These are phyloP conservation scores for Agrilus mali DNA, from an alignment of 2,888 invertebrate species.

Conservation along the genomic window DNA sequence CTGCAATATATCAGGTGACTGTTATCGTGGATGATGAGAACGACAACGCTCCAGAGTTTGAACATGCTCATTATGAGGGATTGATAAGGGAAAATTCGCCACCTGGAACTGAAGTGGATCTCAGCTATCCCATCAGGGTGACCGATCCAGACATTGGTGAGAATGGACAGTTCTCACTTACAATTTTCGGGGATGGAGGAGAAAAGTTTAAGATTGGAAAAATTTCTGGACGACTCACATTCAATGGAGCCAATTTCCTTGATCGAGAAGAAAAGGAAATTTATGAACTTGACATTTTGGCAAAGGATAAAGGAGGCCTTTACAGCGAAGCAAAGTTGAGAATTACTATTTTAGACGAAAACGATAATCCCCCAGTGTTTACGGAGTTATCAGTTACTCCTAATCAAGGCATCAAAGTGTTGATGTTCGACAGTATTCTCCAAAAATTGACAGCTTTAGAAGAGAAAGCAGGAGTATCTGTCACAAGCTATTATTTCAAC, in stretches of 20 bases:
- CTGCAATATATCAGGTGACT: constrained; percentile 68
- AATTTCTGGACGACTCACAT: constrained; percentile 47
- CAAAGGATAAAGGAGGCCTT: constrained; percentile 64
- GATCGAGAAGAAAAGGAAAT: constrained; percentile 61
- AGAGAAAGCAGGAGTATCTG: neutral
- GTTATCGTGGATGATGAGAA: constrained; percentile 76
- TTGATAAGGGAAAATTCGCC: constrained; percentile 65
- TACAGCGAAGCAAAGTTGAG: constrained; percentile 60
- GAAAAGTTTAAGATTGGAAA: constrained; percentile 59
- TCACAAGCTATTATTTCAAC: neutral
- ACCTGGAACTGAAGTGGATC: constrained; percentile 53
- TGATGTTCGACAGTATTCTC: constrained; percentile 39
- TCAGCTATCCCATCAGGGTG: constrained; percentile 56
- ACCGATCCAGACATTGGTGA: constrained; percentile 57
- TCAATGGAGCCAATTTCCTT: constrained; percentile 37
- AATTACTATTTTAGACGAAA: constrained; percentile 62
- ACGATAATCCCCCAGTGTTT: constrained; percentile 67
- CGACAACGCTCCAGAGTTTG: constrained; percentile 75
- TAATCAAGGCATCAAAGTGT: constrained; percentile 51
- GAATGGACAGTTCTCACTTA: constrained; percentile 57
- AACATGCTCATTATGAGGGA: constrained; percentile 57
- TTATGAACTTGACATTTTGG: constrained; percentile 59
- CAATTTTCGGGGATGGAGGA: constrained; percentile 61
- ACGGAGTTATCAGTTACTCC: constrained; percentile 57
- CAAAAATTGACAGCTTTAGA: neutral